Evolutionary conservation across 2,113 vertebrate genomes (phyloP).

Genomic region (Physeter macrocephalus): DNA sequence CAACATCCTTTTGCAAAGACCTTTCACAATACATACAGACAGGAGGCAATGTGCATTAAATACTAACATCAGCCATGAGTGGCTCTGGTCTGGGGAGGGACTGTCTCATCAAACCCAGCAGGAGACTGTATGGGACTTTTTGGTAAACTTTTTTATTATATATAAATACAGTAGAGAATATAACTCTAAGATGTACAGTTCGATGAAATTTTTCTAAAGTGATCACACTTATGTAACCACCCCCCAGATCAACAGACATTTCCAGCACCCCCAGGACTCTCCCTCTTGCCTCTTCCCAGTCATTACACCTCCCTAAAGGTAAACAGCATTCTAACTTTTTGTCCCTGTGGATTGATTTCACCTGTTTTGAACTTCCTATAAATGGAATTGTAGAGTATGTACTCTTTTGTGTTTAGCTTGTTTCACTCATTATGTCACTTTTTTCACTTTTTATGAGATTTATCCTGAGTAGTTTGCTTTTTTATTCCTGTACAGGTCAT

Average conservation of each 20-base stretch:
- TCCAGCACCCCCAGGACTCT: not conserved
- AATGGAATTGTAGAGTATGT: not conserved
- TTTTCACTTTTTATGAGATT: not conserved
- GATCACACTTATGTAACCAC: not conserved
- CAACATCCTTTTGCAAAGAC: slow-evolving; percentile 31
- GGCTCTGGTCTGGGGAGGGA: not conserved
- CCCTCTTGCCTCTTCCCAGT: not conserved
- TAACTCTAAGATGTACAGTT: not conserved
- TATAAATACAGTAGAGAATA: not conserved
- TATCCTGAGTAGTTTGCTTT: not conserved
- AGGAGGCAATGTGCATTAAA: not conserved
- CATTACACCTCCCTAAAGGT: not conserved
- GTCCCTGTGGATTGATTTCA: not conserved
- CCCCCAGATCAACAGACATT: not conserved
- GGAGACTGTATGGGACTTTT: not conserved
- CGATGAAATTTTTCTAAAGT: not conserved
- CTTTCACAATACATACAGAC: not conserved
- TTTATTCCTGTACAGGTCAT: not conserved
- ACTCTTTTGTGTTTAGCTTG: not conserved
- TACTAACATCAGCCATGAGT: not conserved
- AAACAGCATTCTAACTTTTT: not conserved
- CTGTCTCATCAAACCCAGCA: not conserved
- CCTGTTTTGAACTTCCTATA: not conserved
- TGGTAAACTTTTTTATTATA: not conserved
- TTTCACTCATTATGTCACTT: not conserved